A percentile compares a stretch with the other conserved stretches of the same genome.
These are phyloP conservation scores for Lamellibrachia luymesi DNA, from an alignment of 1,140 invertebrate species.

Conservation along the genomic window DNA sequence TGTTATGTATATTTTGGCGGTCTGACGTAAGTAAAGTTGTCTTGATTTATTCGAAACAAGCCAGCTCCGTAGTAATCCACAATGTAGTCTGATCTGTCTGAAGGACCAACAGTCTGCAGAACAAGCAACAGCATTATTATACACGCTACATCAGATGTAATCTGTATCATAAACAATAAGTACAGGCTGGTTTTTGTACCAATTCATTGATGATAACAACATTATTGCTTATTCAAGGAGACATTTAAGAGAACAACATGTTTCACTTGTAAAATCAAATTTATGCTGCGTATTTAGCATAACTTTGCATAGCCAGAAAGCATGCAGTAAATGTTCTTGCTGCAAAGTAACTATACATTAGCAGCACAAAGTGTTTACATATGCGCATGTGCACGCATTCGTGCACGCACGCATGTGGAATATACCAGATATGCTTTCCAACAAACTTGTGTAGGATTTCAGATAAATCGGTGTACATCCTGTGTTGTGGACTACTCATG, in stretches of 20 bases:
- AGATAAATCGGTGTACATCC: too few relatives aligned
- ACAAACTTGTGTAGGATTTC: neutral
- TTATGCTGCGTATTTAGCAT: neutral
- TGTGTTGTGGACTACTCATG: too few relatives aligned
- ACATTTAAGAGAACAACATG: neutral
- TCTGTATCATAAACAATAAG: constrained; percentile 8
- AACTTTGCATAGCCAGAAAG: neutral
- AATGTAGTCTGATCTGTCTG: constrained; percentile 94
- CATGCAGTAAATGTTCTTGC: neutral
- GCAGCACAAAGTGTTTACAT: neutral
- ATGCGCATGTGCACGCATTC: neutral
- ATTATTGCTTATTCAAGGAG: neutral
- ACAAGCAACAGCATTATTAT: constrained; percentile 18
- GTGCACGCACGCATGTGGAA: neutral
- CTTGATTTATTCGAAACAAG: constrained; percentile 75
- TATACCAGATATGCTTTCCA: neutral
- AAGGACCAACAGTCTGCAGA: constrained; percentile 75
- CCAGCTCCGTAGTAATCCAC: constrained; percentile 87
- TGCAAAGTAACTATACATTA: neutral
- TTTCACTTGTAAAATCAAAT: neutral
- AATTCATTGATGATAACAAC: neutral
- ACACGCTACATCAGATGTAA: constrained; percentile 2
- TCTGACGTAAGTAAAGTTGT: constrained; percentile 82
- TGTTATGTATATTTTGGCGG: constrained; percentile 56
- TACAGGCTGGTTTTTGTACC: neutral